These are phyloP conservation scores for Podiceps cristatus DNA, from an alignment of 2,113 vertebrate genomes.

Conservation along the genomic window DNA sequence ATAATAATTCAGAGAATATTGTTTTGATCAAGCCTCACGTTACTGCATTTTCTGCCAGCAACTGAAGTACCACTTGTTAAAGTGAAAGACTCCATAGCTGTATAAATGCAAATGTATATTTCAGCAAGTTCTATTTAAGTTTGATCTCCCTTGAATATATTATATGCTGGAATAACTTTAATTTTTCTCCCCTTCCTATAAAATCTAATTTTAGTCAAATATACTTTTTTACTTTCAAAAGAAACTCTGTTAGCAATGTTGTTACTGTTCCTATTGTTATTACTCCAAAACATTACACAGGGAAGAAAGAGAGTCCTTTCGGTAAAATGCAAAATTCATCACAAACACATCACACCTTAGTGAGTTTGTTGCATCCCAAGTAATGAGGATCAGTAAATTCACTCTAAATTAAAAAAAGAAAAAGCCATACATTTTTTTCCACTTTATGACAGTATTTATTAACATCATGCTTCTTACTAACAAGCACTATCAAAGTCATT, in stretches of 20 bases:
- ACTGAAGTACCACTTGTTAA: neutral
- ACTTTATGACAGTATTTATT: neutral
- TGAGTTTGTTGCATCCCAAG: neutral
- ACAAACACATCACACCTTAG: neutral
- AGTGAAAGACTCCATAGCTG: neutral
- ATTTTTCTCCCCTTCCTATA: neutral
- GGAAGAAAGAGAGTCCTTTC: neutral
- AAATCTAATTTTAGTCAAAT: neutral
- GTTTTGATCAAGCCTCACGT: neutral
- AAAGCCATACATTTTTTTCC: neutral
- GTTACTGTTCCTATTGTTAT: neutral
- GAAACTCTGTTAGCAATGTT: neutral
- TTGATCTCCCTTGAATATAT: neutral
- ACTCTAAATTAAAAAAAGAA: neutral
- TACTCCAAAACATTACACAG: neutral
- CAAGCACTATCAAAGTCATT: neutral
- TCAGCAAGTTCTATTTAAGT: neutral
- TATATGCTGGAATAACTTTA: neutral
- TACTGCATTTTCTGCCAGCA: conserved; percentile 1
- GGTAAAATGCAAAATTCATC: neutral
- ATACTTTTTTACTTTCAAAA: neutral
- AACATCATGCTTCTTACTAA: neutral
- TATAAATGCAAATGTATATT: neutral
- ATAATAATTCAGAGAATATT: conserved; percentile 37
- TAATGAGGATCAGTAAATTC: neutral